Base-by-base conservation (phyloP, 2,888 invertebrate species). In the Caenorhabditis plicata region DNA sequence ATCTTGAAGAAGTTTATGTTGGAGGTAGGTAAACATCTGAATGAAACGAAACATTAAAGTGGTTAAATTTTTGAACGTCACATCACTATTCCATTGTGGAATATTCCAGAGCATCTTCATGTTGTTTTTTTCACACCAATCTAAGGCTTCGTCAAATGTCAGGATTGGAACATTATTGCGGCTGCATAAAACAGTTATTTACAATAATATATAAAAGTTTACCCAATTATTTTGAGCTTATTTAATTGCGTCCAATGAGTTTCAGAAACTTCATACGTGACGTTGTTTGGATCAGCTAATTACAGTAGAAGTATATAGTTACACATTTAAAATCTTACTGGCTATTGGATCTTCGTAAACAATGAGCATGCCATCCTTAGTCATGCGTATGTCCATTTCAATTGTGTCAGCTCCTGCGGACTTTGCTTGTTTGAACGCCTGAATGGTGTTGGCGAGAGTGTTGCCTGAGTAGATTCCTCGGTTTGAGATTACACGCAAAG, bases 11-110 rank as follows among this genome's bases (percentile, higher is more conserved):
- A 61, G 42, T 43, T 61, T 61, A 50, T 61, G 54, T 9, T 54
- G 54, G 23, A 61, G 46, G 47, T 55, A 54, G 25, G 50, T 54
- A 39, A 61, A 43, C 54, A 61, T 54, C 61, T 61, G 61, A 44
- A 61, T 53, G 20, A n/a, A 8, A 26, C 0, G 29, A n/a, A 36
- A 20, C 11, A 17, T 26, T 9, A 9, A 33, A 5, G 11, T 13
- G 11, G 4, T 26, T 17, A 20, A n/a, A 17, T n/a, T 3, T 9
- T 3, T 27, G 20, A 20, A 38, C 15, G 19, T 22, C 15, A 58
- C 58, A 29, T 53, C 49, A 26, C 17, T 7, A 8, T 41, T 53
- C 13, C 19, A 58, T 4, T 9, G 7, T 2, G 53, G 60, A 43
- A 60, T 39, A 13, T 50, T 41, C 60, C 49, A 54, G 0, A 60